Evolutionary conservation across 1,140 invertebrate genomes (phyloP), one percentile per base, ranked within the genome.

Genomic region (Neelides sp.): DNA sequence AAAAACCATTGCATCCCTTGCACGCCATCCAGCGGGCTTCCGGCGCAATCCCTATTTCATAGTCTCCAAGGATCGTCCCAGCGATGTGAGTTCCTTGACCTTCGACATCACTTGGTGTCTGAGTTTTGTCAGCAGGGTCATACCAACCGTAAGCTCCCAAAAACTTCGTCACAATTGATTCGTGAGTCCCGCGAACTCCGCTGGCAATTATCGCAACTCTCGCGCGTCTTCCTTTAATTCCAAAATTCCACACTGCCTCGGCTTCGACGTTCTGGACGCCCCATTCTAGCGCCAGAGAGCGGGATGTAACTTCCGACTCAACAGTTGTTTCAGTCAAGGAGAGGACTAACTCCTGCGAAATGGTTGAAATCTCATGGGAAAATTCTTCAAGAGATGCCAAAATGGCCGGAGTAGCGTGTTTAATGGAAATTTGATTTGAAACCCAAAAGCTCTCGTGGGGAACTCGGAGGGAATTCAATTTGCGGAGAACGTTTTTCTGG

Each of bases 51-150:
- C 47, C 47, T 26, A 28, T 40, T 3, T 37, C 48, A 37, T 17
- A 17, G 7, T 23, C 28, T 20, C 47, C 47, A 4, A 13, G 23
- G 24, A 48, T 48, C 7, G 24, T 27, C 40, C 47, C 47, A 35
- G 40, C 40, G 13, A 37, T 48, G 36, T 48, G 47, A 3, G 47
- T 48, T 27, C 47, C 50, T 26, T 52, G 50, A 32, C 50, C 50
- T 12, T 47, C 22, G 13, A 7, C 10, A 15, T 52, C 50, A 7
- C 8, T 19, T 10, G 50, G 43, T 3, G 17, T 22, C 2, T 5
- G 10, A 13, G 23, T 20, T 19, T 13, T 15, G 19, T 7, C 7
- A 13, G 37, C 27, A 1, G 50, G 34, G 35, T 52, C 50, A 32
- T 40, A 47, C 50, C 50, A 52, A 13, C 15, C 12, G 36, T 48